Percentiles rank a stretch among this genome's conserved stretches.
Conservation (phyloP, 1,140 invertebrate genomes). For the Papilio polyxenes region DNA sequence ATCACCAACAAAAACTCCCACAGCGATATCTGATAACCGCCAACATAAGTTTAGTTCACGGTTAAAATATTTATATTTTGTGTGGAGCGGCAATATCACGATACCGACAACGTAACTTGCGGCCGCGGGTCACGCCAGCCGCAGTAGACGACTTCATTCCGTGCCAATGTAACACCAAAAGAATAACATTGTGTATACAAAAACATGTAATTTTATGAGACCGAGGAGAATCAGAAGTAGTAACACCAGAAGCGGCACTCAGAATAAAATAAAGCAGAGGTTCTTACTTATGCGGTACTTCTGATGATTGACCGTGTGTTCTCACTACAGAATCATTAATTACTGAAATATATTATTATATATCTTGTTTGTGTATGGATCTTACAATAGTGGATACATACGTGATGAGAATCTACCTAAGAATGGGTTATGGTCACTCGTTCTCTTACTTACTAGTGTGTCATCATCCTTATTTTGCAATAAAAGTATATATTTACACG, state of each 20-base stretch:
- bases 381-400: too few species aligned
- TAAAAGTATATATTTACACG: neutral
- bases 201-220: neutral
- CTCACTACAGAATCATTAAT: too few species aligned
- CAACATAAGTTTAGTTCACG: slow-evolving; percentile 8
- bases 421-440: too few species aligned
- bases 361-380: too few species aligned
- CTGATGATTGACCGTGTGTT: too few species aligned
- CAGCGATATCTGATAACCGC: slow-evolving; percentile 12
- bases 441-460: neutral
- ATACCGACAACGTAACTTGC: neutral
- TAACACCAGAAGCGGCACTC: neutral
- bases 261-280: neutral
- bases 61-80: slow-evolving; percentile 14
- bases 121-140: neutral
- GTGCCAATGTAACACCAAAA: neutral
- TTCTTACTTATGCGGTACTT: too few species aligned
- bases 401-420: too few species aligned
- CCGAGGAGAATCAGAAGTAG: neutral
- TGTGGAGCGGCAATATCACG: slow-evolving; percentile 4
- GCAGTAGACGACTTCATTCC: neutral
- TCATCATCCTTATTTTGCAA: neutral
- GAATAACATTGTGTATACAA: neutral
- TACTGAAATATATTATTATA: too few species aligned
- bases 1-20: slow-evolving; percentile 17